Conservation (phyloP, 2,113 vertebrate species). For the Heptranchias perlo region DNA sequence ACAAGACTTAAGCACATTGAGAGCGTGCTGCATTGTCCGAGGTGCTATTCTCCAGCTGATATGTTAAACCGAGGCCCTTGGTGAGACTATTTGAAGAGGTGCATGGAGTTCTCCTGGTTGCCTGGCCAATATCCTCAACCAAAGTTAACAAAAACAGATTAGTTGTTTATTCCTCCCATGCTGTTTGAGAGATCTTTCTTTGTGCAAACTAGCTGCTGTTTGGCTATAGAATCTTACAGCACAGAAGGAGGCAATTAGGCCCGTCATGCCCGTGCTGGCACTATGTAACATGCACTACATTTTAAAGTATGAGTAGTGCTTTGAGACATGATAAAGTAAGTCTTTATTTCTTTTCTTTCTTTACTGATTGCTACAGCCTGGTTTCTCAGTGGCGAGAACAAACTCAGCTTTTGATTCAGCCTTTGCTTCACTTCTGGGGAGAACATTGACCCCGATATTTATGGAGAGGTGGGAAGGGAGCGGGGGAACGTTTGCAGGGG, state of each 20-base stretch:
- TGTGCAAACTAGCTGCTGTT: not conserved
- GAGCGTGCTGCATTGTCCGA: not conserved
- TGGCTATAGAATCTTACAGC: too few species aligned
- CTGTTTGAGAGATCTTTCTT: not conserved
- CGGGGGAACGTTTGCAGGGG: too few species aligned
- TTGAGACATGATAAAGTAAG: not conserved
- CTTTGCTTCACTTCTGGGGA: not conserved
- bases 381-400: not conserved
- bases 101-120: too few species aligned
- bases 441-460: not conserved
- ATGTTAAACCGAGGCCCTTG: too few species aligned
- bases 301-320: not conserved
- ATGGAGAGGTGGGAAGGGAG: too few species aligned
- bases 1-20: not conserved
- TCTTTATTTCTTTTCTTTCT: not conserved
- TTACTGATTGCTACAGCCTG: too few species aligned
- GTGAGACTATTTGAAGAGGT: not conserved
- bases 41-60: not conserved
- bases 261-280: too few species aligned
- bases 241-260: too few species aligned
- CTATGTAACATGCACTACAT: not conserved
- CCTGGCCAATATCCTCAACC: not conserved
- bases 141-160: not conserved
- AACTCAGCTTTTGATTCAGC: not conserved
- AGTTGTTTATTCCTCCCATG: not conserved